phyloP scores from a whole-genome alignment of 2,113 vertebrate genomes.

The Pao palembangensis region DNA sequence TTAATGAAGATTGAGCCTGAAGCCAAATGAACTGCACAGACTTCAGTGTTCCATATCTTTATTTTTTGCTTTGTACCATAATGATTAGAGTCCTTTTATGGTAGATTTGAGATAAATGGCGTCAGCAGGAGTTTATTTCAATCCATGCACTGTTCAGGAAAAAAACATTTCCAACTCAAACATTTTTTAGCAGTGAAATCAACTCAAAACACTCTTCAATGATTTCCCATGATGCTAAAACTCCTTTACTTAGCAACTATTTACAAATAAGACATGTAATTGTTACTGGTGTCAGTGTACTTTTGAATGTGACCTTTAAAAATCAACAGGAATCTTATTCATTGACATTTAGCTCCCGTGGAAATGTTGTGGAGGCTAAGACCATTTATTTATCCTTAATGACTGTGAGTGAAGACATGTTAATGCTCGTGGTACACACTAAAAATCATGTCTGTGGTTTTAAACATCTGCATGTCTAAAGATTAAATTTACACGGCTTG shows the following conservation, averaged over 20 bases:
- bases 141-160: not conserved
- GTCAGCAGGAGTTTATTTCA: not conserved
- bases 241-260: not conserved
- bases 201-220: not conserved
- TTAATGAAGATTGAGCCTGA: slow-evolving; percentile 3
- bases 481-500: no score
- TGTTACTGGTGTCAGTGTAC: not conserved
- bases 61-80: not conserved
- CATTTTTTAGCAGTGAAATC: not conserved
- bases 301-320: slow-evolving; percentile 8
- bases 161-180: not conserved
- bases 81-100: no score
- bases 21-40: not conserved
- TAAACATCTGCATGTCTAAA: no score
- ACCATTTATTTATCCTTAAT: slow-evolving; percentile 1
- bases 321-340: slow-evolving; percentile 10
- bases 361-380: no score
- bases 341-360: slow-evolving; percentile 21
- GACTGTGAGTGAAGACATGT: slow-evolving; percentile 13
- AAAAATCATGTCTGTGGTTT: slow-evolving; percentile 1
- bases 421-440: slow-evolving; percentile 18
- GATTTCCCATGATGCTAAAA: no score
- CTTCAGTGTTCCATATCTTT: not conserved
- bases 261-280: not conserved
- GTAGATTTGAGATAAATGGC: not conserved